A percentile compares a stretch with the other conserved stretches of the same genome.
Conservation (phyloP, 2,113 vertebrate species). For the Muntiacus reevesi region DNA sequence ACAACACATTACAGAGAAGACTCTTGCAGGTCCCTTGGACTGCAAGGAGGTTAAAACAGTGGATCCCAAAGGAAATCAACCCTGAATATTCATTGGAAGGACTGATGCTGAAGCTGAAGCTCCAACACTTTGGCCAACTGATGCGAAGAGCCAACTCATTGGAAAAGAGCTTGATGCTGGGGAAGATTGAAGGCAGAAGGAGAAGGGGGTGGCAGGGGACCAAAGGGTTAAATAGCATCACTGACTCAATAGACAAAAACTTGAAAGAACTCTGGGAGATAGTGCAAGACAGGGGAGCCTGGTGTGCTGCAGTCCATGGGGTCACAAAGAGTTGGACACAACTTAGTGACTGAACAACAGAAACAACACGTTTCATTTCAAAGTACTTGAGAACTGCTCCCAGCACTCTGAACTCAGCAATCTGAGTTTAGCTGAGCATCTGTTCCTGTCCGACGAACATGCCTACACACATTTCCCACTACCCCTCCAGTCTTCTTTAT, state of each 20-base stretch:
- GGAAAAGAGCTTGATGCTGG: background rate
- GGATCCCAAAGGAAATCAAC: background rate
- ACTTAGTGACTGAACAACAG: background rate
- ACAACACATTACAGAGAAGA: background rate
- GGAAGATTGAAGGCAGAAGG: background rate
- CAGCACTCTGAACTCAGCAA: background rate
- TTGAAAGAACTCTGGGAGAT: rapidly evolving
- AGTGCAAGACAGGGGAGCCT: background rate
- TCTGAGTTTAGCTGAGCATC: background rate
- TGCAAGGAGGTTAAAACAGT: background rate
- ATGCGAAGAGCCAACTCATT: background rate
- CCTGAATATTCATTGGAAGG: background rate
- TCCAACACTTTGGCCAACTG: background rate
- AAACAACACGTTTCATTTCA: background rate
- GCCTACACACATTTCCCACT: no score
- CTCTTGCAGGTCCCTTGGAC: background rate
- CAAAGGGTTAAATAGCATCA: background rate
- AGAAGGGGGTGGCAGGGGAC: background rate
- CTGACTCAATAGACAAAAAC: background rate
- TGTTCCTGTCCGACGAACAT: background rate
- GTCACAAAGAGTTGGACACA: background rate
- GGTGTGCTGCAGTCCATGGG: background rate
- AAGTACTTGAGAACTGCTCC: background rate
- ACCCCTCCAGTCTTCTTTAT: background rate
- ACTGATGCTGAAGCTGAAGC: background rate